Evolutionary conservation across 2,797 vertebrate species (phyloP).

Genomic region (Myiotriccus ornatus): DNA sequence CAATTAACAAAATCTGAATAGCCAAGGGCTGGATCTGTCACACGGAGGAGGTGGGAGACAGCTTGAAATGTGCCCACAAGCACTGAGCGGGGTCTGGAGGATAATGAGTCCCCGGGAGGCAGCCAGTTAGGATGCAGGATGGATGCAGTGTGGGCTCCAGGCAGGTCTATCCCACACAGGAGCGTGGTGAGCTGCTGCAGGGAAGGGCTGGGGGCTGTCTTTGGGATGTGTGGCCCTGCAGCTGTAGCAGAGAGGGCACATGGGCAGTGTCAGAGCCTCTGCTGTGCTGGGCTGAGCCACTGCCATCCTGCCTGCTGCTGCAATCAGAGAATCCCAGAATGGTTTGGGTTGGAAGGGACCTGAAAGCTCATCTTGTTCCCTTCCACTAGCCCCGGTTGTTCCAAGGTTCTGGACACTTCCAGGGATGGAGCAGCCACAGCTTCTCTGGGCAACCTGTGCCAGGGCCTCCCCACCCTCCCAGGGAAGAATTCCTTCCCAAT

Average conservation of each 20-base stretch:
- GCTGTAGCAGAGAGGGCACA: fast-evolving
- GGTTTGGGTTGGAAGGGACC: neutral
- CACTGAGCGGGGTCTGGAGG: neutral
- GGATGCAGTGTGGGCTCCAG: neutral
- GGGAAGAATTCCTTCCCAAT: neutral
- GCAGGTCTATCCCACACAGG: neutral
- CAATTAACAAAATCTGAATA: slow-evolving; percentile 15
- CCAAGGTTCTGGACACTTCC: fast-evolving
- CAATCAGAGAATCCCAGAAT: neutral
- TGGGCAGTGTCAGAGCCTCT: neutral
- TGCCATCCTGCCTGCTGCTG: neutral
- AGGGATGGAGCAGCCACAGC: neutral
- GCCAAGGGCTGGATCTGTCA: neutral
- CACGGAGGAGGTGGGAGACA: neutral
- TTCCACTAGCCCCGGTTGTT: fast-evolving
- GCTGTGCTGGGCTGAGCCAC: neutral
- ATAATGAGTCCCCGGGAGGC: neutral
- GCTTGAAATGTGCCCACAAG: neutral
- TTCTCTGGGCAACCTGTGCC: neutral
- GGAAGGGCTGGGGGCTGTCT: neutral
- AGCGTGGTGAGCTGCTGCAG: fast-evolving
- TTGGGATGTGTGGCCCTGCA: neutral
- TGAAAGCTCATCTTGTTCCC: neutral
- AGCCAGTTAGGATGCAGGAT: neutral
- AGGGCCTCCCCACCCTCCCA: fast-evolving